phyloP scores from a whole-genome alignment of 2,113 vertebrate species.

The Scortum barcoo region DNA sequence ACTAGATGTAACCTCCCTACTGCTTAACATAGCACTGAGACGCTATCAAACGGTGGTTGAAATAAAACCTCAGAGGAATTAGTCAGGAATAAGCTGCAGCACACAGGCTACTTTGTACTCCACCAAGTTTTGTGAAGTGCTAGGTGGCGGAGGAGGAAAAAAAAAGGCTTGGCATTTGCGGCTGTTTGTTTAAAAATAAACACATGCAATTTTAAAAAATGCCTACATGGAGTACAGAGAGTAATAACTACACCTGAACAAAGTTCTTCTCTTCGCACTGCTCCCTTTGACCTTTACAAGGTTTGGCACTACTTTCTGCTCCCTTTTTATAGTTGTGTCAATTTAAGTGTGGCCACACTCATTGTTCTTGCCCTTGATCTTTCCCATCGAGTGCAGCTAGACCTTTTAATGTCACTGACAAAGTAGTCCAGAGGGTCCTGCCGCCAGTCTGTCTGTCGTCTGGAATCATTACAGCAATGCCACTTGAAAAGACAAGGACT shows the following conservation, averaged over 20 bases:
- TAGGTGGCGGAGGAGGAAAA: neutral
- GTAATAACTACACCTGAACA: constrained; percentile 25
- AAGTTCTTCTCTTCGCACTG: constrained; percentile 25
- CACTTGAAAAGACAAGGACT: constrained; percentile 77
- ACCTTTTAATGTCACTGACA: constrained; percentile 80
- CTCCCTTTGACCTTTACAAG: constrained; percentile 66
- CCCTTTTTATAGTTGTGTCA: constrained; percentile 74
- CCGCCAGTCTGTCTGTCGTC: constrained; percentile 73
- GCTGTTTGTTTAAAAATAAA: constrained; percentile 32
- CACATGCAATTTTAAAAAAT: constrained; percentile 14
- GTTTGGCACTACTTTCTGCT: constrained; percentile 53
- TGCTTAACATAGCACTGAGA: constrained; percentile 62
- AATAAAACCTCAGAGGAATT: constrained; percentile 58
- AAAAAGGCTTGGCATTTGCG: neutral
- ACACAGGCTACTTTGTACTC: constrained; percentile 23
- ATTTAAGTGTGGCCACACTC: constrained; percentile 72
- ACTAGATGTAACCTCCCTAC: constrained; percentile 60
- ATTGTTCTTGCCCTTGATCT: constrained; percentile 80
- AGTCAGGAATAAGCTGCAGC: constrained; percentile 38
- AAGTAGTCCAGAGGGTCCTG: constrained; percentile 75
- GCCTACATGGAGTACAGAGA: neutral
- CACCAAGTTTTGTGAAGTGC: neutral
- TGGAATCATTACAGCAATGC: constrained; percentile 74
- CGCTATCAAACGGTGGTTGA: constrained; percentile 61
- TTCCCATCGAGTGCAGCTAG: constrained; percentile 70